Conservation (phyloP, 2,113 vertebrate species). For the human (Homo sapiens) region GRCh38 chr12:75902501-75903000, state of each 20-base stretch:
- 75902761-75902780: not conserved
- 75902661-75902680: not conserved
- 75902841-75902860: not conserved
- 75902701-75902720: not conserved
- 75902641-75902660: not conserved
- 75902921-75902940: not conserved
- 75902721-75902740: not conserved
- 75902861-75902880: not conserved
- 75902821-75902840: not conserved
- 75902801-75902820: not conserved
- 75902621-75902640: not conserved
- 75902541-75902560: not conserved
- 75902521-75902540: not conserved
- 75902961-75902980: not conserved
- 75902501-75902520: too few species aligned
- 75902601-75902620: not conserved
- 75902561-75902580: not conserved
- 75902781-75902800: not conserved
- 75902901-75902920: not conserved
- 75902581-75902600: not conserved
- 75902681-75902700: not conserved
- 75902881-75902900: not conserved
- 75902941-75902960: not conserved
- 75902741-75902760: not conserved
- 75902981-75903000: not conserved